A percentile compares a stretch with the other conserved stretches of the same genome.
Evolutionary conservation across 2,888 invertebrate species (phyloP).

Genomic region (Acrobeloides nanus): DNA sequence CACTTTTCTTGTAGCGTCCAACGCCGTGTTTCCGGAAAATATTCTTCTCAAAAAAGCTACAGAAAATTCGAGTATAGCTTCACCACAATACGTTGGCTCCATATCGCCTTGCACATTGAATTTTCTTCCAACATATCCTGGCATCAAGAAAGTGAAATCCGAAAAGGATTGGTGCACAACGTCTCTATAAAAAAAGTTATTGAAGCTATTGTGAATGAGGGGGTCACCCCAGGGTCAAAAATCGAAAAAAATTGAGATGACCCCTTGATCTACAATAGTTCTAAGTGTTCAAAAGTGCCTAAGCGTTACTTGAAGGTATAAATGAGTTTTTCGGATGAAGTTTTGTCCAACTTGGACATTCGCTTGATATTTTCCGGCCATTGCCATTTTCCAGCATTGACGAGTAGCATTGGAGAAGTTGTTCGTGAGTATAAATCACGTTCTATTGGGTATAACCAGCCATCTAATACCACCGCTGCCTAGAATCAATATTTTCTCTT

Average conservation of each 20-base stretch:
- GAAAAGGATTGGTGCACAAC: conserved; percentile 55
- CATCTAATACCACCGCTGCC: conserved; percentile 61
- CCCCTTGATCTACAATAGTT: too few species aligned
- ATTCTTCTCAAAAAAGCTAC: conserved; percentile 43
- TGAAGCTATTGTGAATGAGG: too few species aligned
- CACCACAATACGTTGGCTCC: conserved; percentile 28
- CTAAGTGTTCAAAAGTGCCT: neutral
- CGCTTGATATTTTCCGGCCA: conserved; percentile 59
- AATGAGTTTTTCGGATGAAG: conserved; percentile 15
- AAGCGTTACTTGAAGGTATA: conserved; percentile 11
- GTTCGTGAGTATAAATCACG: conserved; percentile 35
- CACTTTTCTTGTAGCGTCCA: conserved; percentile 13
- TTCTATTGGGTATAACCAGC: conserved; percentile 64
- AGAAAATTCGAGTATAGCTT: conserved; percentile 46
- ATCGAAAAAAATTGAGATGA: too few species aligned
- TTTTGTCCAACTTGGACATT: conserved; percentile 54
- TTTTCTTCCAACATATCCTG: conserved; percentile 36
- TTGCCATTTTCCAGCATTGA: conserved; percentile 62
- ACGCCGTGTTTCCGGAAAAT: conserved; percentile 15
- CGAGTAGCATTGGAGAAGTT: conserved; percentile 8
- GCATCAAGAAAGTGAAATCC: conserved; percentile 54
- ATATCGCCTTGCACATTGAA: conserved; percentile 41
- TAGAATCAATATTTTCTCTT: conserved; percentile 49
- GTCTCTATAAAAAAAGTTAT: conserved; percentile 37
- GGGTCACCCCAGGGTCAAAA: too few species aligned